These are phyloP conservation scores for Tipula unca DNA, from an alignment of 2,888 invertebrate species.

Conservation along the genomic window DNA sequence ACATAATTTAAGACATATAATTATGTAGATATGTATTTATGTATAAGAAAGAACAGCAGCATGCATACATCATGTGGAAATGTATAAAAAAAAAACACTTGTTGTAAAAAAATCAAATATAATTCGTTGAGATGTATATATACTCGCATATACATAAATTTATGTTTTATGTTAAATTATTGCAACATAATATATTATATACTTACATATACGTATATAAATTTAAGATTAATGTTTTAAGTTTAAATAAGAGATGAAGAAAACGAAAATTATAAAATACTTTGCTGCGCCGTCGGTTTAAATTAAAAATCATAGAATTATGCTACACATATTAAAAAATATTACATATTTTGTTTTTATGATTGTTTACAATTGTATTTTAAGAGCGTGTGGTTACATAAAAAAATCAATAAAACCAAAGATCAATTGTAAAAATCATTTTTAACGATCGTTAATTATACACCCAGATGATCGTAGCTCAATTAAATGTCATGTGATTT, in stretches of 20 bases:
- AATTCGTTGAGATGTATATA: neutral
- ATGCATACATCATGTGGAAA: neutral
- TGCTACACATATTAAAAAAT: neutral
- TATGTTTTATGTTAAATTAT: slow-evolving; percentile 8
- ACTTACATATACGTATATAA: neutral
- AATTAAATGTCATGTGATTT: neutral
- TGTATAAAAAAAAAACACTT: neutral
- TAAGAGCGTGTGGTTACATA: neutral
- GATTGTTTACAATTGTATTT: neutral
- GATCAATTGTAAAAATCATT: neutral
- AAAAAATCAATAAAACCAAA: neutral
- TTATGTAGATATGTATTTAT: neutral
- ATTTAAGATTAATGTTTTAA: neutral
- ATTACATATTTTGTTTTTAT: neutral
- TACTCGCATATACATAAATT: neutral
- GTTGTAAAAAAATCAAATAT: slow-evolving; percentile 8
- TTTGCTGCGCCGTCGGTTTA: neutral
- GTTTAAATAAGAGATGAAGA: neutral
- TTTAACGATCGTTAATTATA: neutral
- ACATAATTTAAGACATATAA: neutral
- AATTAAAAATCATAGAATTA: neutral
- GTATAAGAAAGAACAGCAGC: neutral
- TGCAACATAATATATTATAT: neutral
- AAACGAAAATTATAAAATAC: neutral
- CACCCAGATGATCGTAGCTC: neutral